Conservation (phyloP, 2,113 vertebrate genomes). For the Catagonus wagneri region DNA sequence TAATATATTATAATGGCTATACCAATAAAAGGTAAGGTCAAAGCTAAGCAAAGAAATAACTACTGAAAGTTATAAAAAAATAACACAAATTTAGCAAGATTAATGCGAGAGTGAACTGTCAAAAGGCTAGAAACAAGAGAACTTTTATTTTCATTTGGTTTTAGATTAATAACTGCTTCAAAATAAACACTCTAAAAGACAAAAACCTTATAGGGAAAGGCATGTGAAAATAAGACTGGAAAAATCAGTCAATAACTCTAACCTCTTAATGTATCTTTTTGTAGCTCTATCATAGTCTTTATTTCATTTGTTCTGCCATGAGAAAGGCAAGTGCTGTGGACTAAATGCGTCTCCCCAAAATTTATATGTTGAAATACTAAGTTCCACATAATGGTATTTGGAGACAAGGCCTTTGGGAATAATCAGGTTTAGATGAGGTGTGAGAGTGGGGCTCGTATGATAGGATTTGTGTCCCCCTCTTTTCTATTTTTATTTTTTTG, state of each 20-base stretch:
- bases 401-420: background rate
- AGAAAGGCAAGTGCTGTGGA: background rate
- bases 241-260: slow-evolving; percentile 1
- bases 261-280: background rate
- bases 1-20: background rate
- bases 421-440: background rate
- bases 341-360: background rate
- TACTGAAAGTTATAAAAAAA: slow-evolving; percentile 12
- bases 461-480: background rate
- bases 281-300: background rate
- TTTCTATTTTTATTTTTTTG: too few relatives aligned
- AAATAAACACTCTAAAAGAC: slow-evolving; percentile 35
- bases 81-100: background rate
- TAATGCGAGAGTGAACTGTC: background rate
- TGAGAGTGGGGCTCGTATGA: background rate
- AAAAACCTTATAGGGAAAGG: slow-evolving; percentile 4
- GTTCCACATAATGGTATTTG: background rate
- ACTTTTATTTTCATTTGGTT: slow-evolving; percentile 23
- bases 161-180: slow-evolving; percentile 35
- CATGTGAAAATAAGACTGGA: background rate
- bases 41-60: slow-evolving; percentile 31
- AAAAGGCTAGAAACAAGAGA: background rate
- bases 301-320: background rate
- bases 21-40: slow-evolving; percentile 3
- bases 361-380: background rate